phyloP scores from a whole-genome alignment of 2,113 vertebrate genomes.

The Pygoscelis antarcticus region DNA sequence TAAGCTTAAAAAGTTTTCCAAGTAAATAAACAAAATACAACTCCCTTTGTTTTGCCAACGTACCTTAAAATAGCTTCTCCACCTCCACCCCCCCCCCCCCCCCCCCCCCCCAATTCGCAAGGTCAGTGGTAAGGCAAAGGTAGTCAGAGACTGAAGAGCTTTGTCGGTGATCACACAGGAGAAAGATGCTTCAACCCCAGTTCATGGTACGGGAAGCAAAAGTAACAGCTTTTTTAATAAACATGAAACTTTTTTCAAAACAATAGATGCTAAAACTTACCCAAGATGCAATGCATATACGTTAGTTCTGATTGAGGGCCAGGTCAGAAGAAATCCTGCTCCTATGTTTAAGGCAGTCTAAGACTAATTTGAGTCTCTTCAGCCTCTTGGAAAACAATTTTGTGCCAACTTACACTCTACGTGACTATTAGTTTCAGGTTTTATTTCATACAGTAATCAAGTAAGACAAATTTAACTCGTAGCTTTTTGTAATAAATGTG shows the following conservation, averaged over 20 bases:
- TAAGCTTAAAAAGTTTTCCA: background rate
- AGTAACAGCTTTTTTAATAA: background rate
- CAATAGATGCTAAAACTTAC: background rate
- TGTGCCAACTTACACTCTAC: background rate
- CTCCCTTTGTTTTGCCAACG: slow-evolving; percentile 6
- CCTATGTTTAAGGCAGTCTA: background rate
- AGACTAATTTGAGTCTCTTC: background rate
- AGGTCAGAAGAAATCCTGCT: background rate
- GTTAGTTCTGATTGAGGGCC: background rate
- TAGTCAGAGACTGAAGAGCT: background rate
- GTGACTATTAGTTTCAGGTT: background rate
- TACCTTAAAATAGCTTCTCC: background rate
- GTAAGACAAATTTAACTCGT: background rate
- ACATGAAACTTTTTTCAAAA: background rate
- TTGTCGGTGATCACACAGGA: background rate
- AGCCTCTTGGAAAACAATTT: background rate
- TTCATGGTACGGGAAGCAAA: background rate
- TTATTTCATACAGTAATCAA: background rate
- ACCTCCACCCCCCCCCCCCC: no score
- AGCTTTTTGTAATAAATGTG: background rate
- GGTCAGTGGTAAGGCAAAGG: background rate
- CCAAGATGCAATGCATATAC: background rate
- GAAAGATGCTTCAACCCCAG: background rate
- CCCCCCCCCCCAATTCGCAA: background rate
- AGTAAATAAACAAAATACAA: background rate